These are phyloP conservation scores for Brachyopa scutellaris DNA, from an alignment of 2,888 invertebrate genomes.

Conservation along the genomic window DNA sequence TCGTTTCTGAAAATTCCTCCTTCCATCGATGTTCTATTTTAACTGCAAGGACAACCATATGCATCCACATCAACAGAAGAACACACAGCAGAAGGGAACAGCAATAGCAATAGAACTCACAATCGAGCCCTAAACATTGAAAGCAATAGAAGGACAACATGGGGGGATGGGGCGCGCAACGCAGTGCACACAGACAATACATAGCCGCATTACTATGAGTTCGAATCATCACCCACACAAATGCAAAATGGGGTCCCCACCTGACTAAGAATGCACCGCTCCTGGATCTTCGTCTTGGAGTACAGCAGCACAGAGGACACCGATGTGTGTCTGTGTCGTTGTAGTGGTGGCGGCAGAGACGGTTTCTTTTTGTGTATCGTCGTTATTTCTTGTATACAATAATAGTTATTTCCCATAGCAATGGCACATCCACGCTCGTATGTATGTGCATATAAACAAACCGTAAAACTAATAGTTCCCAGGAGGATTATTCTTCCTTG, in stretches of 20 bases:
- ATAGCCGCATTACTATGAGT: background rate
- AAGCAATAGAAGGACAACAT: conserved; percentile 9
- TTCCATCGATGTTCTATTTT: background rate
- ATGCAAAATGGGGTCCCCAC: background rate
- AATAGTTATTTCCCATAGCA: conserved; percentile 40
- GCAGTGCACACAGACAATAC: conserved; percentile 5
- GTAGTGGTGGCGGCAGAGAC: no score
- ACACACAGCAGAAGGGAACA: conserved; percentile 3
- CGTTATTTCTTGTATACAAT: conserved; percentile 30
- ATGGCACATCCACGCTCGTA: background rate
- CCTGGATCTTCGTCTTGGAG: background rate
- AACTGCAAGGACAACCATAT: conserved; percentile 14
- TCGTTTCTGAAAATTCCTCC: no score
- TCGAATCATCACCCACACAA: conserved; percentile 13
- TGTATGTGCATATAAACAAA: conserved; percentile 20
- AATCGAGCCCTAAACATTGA: conserved; percentile 13
- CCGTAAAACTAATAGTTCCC: conserved; percentile 29
- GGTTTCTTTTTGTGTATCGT: conserved; percentile 7
- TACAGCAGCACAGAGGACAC: no score
- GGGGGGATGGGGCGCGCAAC: background rate
- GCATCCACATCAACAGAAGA: conserved; percentile 4
- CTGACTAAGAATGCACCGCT: background rate
- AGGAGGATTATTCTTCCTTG: conserved; percentile 41
- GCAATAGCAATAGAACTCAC: conserved; percentile 20
- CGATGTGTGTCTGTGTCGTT: background rate